phyloP scores from a whole-genome alignment of 1,140 invertebrate species.

The Venturia canescens region DNA sequence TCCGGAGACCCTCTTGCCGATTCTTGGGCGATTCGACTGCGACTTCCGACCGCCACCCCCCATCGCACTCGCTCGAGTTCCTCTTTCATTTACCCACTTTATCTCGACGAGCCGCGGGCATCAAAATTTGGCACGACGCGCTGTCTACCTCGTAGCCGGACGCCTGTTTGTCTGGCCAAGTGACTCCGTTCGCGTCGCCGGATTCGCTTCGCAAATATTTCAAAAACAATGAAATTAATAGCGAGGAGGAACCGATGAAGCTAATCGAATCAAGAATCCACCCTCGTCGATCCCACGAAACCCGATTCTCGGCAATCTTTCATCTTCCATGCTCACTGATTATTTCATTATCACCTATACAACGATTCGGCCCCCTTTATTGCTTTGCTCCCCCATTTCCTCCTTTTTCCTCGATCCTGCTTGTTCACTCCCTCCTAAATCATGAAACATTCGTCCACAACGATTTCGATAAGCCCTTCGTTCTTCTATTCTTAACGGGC shows the following conservation, averaged over 20 bases:
- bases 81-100: too few relatives aligned
- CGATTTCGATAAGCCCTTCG: conserved; percentile 25
- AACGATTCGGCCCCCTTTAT: not conserved
- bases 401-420: not conserved
- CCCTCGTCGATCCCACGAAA: too few relatives aligned
- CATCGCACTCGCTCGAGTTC: too few relatives aligned
- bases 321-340: too few relatives aligned
- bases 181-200: conserved; percentile 12
- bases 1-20: not conserved
- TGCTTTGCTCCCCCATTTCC: conserved; percentile 3
- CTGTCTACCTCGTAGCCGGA: conserved; percentile 53
- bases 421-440: conserved; percentile 31
- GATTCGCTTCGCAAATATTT: not conserved
- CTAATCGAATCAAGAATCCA: too few relatives aligned
- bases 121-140: conserved; percentile 52
- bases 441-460: not conserved
- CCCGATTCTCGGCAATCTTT: too few relatives aligned
- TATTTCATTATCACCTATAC: too few relatives aligned
- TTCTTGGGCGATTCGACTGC: not conserved
- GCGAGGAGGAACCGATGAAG: too few relatives aligned
- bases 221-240: too few relatives aligned
- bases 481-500: conserved; percentile 7
- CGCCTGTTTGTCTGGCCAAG: conserved; percentile 67
- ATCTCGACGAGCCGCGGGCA: not conserved
- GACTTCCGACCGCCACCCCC: too few relatives aligned